These are phyloP conservation scores for Plebejus melissa DNA, from an alignment of 2,888 invertebrate species.

Conservation along the genomic window DNA sequence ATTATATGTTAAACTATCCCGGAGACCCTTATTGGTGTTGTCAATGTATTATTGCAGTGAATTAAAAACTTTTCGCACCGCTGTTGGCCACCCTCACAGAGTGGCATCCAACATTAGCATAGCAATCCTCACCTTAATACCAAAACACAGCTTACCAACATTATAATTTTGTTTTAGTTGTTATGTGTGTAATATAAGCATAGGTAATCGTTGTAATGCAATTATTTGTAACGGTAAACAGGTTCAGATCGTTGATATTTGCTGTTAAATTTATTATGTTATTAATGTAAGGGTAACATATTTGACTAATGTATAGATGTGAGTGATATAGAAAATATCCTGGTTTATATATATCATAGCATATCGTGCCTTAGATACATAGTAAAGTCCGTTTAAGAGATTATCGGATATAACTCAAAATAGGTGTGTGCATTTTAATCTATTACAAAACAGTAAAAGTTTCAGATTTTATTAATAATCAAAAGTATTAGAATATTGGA, in stretches of 20 bases:
- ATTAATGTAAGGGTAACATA: constrained; percentile 58
- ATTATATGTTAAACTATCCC: neutral
- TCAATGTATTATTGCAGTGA: neutral
- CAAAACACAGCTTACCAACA: constrained; percentile 79
- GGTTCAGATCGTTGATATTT: constrained; percentile 68
- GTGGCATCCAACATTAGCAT: constrained; percentile 49
- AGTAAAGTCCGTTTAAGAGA: constrained; percentile 56
- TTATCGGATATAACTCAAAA: constrained; percentile 46
- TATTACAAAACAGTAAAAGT: constrained; percentile 41
- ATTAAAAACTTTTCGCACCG: neutral
- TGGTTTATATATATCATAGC: constrained; percentile 47
- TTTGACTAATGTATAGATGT: constrained; percentile 51
- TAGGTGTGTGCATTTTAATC: constrained; percentile 60
- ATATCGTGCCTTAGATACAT: constrained; percentile 73
- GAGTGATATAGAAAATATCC: constrained; percentile 68
- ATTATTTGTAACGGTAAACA: constrained; percentile 57
- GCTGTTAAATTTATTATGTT: constrained; percentile 70
- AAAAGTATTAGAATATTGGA: constrained; percentile 43
- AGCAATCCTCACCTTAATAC: constrained; percentile 77
- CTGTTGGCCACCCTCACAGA: neutral
- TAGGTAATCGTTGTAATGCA: constrained; percentile 67
- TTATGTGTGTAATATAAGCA: constrained; percentile 64
- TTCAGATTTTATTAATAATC: constrained; percentile 44
- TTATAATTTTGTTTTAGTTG: constrained; percentile 74
- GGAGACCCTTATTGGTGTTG: neutral